Evolutionary conservation across 1,140 invertebrate species (phyloP).

Genomic region (Antheraea pernyi): DNA sequence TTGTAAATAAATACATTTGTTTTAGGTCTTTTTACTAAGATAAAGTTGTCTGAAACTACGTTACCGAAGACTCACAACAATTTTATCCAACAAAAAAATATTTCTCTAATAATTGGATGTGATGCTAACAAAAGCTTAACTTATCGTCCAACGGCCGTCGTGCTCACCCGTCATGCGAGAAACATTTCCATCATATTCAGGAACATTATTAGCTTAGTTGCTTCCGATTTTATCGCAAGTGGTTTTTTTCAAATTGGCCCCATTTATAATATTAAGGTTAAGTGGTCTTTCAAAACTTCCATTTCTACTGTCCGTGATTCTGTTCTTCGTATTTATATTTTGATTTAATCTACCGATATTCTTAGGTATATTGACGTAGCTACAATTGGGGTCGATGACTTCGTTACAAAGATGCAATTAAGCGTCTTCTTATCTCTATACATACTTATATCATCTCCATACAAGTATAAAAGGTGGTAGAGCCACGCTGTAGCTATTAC

Average conservation of each 20-base stretch:
- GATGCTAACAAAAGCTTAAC: conserved; percentile 7
- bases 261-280: conserved; percentile 5
- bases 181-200: conserved; percentile 40
- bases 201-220: conserved; percentile 31
- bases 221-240: conserved; percentile 28
- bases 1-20: too few species aligned
- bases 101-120: neutral
- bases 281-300: neutral
- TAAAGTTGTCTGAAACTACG: too few species aligned
- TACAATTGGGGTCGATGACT: too few species aligned
- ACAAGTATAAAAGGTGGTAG: too few species aligned
- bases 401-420: too few species aligned
- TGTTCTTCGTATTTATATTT: neutral
- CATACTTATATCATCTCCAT: too few species aligned
- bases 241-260: conserved; percentile 26
- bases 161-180: conserved; percentile 34
- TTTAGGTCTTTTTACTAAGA: too few species aligned
- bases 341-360: neutral
- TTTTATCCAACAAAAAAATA: neutral
- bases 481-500: too few species aligned
- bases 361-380: too few species aligned
- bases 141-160: conserved; percentile 21
- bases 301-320: neutral
- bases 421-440: too few species aligned
- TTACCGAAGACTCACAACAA: neutral